Base-by-base conservation (phyloP, 1,140 invertebrate species). In the Camponotus vicinus region DNA sequence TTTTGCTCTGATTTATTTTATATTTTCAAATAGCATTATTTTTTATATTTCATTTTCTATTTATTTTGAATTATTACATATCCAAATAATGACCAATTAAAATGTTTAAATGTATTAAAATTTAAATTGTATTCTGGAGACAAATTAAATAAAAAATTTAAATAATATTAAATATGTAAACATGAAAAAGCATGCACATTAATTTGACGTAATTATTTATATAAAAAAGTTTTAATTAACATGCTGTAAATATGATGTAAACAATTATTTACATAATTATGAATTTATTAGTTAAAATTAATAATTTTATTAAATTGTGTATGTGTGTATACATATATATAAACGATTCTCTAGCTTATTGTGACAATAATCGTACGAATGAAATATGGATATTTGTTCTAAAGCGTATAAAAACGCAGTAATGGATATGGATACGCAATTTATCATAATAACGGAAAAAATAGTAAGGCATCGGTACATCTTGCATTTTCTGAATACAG, bases 391-490 rank as follows among this genome's bases (percentile, higher is more conserved):
- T 21, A 18, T 73, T 45, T 59, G 27, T 71, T 21, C 15, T 9
- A 11, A 71, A 82, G 67, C 52, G 78, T 59, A 82, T 73, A 82
- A 11, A 42, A 40, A 59, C 34, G 13, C 40, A 57, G 11, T 69
- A 70, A 57, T 18, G 64, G 27, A 18, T 27, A 70, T 42, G 40
- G 3, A 13, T 37, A 71, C 11, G 40, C 27, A 37, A 82, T 45
- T 73, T 82, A 82, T 59, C 40, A 34, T 42, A 71, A 71, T 40
- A 82, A 82, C 27, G 78, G 21, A 4, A 82, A 4, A 71, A 71
- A 82, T 71, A 82, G 78, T 82, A 82, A 82, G 78, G 67, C 66
- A 82, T 82, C 78, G 67, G 78, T 82, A 82, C 78, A 82, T 82
- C 78, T 82, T 82, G 21, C 70, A 37, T 82, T 82, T 82, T 71